These are phyloP conservation scores for Pseudorectes ferrugineus DNA, from an alignment of 2,113 vertebrate species.

Conservation along the genomic window DNA sequence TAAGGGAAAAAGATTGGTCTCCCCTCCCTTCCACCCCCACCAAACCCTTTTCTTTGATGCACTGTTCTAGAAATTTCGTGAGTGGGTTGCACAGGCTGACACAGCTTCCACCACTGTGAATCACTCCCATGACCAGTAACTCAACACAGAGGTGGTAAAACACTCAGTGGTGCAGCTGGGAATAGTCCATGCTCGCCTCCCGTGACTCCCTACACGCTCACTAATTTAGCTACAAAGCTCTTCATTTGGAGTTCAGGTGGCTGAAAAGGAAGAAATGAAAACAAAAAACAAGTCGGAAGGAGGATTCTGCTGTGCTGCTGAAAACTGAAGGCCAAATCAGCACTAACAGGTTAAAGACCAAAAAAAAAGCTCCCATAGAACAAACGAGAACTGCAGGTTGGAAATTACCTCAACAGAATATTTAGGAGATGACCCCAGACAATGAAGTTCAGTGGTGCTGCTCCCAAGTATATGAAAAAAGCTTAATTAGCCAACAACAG, in stretches of 20 bases:
- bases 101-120: not conserved
- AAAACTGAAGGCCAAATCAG: not conserved
- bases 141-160: not conserved
- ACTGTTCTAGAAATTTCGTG: not conserved
- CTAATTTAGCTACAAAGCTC: not conserved
- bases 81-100: constrained; percentile 19
- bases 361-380: not conserved
- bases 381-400: not conserved
- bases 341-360: not conserved
- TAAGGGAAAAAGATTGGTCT: not conserved
- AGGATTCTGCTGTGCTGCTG: not conserved
- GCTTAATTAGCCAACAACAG: constrained; percentile 26
- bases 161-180: not conserved
- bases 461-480: not conserved
- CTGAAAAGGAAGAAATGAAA: not conserved
- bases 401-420: not conserved
- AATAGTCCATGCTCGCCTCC: not conserved
- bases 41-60: constrained; percentile 7
- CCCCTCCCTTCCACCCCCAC: not conserved
- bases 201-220: not conserved
- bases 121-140: not conserved
- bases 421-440: not conserved
- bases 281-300: not conserved
- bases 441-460: not conserved
- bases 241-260: not conserved